phyloP scores from a whole-genome alignment of 2,113 vertebrate species.

The Vombatus ursinus region DNA sequence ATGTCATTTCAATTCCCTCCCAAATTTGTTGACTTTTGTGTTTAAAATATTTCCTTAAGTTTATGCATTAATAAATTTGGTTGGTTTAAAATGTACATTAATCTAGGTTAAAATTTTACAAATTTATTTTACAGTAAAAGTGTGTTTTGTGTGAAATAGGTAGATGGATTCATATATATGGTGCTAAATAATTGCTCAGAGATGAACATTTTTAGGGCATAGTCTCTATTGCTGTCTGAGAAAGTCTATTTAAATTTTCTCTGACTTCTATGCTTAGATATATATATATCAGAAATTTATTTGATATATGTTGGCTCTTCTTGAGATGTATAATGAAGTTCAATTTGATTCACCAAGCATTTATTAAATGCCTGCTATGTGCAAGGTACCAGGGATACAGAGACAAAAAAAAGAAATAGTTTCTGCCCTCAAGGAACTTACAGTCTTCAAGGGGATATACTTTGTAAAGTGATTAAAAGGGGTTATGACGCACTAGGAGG shows the following conservation, averaged over 20 bases:
- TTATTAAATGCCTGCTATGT: constrained; percentile 18
- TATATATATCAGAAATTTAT: neutral
- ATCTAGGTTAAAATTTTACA: neutral
- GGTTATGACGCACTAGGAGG: neutral
- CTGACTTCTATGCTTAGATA: neutral
- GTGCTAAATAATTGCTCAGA: constrained; percentile 43
- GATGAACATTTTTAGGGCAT: constrained; percentile 5
- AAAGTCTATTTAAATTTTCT: constrained; percentile 27
- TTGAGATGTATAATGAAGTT: neutral
- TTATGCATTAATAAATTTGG: constrained; percentile 14
- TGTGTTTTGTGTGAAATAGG: neutral
- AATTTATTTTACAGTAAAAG: neutral
- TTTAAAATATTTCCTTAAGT: constrained; percentile 31
- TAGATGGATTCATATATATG: neutral
- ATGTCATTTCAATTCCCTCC: constrained; percentile 53
- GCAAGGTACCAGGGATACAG: constrained; percentile 6
- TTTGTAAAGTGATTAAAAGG: neutral
- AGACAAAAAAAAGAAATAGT: neutral
- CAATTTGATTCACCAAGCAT: constrained; percentile 36
- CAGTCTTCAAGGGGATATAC: neutral
- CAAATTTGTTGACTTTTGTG: constrained; percentile 42
- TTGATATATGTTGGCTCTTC: neutral
- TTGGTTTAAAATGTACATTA: neutral
- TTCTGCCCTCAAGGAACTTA: constrained; percentile 28
- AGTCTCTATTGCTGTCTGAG: constrained; percentile 17